Percentiles rank a stretch among this genome's conserved stretches.
Conservation (phyloP, 2,113 vertebrate genomes). For the Actenoides hombroni region DNA sequence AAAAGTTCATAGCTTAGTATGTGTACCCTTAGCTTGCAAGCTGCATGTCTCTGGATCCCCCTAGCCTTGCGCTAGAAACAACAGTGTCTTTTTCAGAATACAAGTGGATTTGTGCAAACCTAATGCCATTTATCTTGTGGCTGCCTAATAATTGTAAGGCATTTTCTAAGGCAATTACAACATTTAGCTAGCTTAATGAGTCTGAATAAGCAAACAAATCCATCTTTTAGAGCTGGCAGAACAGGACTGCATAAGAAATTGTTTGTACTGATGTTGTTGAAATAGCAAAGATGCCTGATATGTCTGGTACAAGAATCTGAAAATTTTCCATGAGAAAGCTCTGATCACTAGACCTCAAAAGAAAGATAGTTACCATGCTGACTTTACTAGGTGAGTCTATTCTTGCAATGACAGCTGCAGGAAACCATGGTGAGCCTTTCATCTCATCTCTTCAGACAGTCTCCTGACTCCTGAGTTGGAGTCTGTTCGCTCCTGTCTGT, state of each 20-base stretch:
- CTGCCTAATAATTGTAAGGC: neutral
- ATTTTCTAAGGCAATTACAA: neutral
- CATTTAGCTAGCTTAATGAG: neutral
- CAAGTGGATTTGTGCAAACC: neutral
- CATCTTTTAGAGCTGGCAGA: neutral
- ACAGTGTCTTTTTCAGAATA: neutral
- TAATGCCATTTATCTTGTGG: neutral
- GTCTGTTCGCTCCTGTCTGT: neutral
- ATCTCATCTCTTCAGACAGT: neutral
- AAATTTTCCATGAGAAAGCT: conserved; percentile 15
- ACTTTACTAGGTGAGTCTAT: neutral
- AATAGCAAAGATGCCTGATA: conserved; percentile 21
- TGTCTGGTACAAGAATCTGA: neutral
- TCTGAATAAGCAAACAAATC: neutral
- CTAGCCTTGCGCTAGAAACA: neutral
- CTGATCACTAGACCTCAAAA: conserved; percentile 25
- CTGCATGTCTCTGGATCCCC: neutral
- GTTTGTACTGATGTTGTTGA: conserved; percentile 18
- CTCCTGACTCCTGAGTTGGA: neutral
- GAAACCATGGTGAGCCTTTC: neutral
- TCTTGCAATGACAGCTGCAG: conserved; percentile 43
- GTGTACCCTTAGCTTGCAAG: neutral
- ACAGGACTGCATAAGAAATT: neutral
- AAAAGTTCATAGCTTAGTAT: neutral
- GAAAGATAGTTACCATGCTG: conserved; percentile 18